Conservation (phyloP, 1,140 invertebrate genomes). For the Zaprionus taronus region DNA sequence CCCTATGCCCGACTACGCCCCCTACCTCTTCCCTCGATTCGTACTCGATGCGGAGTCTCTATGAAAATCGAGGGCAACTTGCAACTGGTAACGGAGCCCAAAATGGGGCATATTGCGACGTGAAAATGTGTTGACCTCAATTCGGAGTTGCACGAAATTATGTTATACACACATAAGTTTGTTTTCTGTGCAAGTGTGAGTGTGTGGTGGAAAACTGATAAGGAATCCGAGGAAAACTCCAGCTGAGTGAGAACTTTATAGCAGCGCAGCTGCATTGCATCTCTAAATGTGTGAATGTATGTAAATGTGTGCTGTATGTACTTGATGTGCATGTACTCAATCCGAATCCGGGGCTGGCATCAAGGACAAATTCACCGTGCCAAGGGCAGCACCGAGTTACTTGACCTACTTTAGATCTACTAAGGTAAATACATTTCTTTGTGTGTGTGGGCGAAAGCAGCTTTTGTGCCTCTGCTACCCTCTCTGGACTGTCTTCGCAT, state of each 20-base stretch:
- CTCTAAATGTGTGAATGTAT: neutral
- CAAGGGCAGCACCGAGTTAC: constrained; percentile 54
- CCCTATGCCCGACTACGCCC: neutral
- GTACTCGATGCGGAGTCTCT: neutral
- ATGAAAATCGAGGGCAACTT: neutral
- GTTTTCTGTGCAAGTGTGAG: too few species aligned
- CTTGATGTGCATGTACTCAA: constrained; percentile 1
- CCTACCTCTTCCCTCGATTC: too few species aligned
- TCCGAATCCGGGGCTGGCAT: constrained; percentile 18
- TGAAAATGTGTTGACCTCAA: constrained; percentile 51
- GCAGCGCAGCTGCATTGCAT: neutral
- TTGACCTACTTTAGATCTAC: constrained; percentile 60
- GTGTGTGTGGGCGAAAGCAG: constrained; percentile 35
- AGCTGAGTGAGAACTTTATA: too few species aligned
- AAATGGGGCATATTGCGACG: constrained; percentile 34
- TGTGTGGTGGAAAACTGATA: neutral
- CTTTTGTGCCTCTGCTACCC: neutral
- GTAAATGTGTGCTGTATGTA: neutral
- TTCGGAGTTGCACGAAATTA: constrained; percentile 7
- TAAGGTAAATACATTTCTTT: neutral
- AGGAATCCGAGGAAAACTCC: neutral
- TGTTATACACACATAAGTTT: neutral
- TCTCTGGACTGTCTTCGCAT: too few species aligned
- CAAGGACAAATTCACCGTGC: constrained; percentile 65
- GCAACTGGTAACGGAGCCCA: neutral